Conservation (phyloP, 1,140 invertebrate species). For the Drosophila watanabei region DNA sequence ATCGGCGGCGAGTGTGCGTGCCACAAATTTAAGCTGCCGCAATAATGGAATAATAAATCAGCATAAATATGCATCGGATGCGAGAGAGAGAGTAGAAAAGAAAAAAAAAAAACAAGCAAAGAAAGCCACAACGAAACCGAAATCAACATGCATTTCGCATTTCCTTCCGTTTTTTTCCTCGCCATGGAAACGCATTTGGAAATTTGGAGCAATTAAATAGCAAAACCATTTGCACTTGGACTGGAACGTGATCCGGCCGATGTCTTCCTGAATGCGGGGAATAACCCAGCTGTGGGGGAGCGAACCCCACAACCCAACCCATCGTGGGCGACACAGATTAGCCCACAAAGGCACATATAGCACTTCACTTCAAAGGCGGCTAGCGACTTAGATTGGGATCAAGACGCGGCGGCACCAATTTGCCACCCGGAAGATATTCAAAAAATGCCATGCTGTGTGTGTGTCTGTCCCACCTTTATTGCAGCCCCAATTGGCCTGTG, state of each 20-base stretch:
- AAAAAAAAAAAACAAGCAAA: constrained; percentile 2
- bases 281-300: constrained; percentile 21
- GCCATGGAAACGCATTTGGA: constrained; percentile 57
- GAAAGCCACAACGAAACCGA: constrained; percentile 33
- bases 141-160: constrained; percentile 72
- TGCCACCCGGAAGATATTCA: constrained; percentile 70
- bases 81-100: neutral
- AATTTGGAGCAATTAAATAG: constrained; percentile 61
- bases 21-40: constrained; percentile 66
- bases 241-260: constrained; percentile 40
- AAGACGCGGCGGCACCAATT: constrained; percentile 44
- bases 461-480: constrained; percentile 23
- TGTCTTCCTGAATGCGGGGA: constrained; percentile 57
- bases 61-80: constrained; percentile 70
- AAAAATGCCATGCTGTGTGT: constrained; percentile 35
- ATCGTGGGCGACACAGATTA: constrained; percentile 51
- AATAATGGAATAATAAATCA: constrained; percentile 81
- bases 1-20: constrained; percentile 61
- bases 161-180: constrained; percentile 75
- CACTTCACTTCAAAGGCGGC: constrained; percentile 56
- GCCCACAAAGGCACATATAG: constrained; percentile 32
- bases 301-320: constrained; percentile 18
- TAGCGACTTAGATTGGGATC: constrained; percentile 49
- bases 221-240: constrained; percentile 44
- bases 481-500: constrained; percentile 35